Evolutionary conservation across 1,140 invertebrate genomes (phyloP), one percentile per base, ranked within the genome.

Genomic region (Ganaspis sp.): DNA sequence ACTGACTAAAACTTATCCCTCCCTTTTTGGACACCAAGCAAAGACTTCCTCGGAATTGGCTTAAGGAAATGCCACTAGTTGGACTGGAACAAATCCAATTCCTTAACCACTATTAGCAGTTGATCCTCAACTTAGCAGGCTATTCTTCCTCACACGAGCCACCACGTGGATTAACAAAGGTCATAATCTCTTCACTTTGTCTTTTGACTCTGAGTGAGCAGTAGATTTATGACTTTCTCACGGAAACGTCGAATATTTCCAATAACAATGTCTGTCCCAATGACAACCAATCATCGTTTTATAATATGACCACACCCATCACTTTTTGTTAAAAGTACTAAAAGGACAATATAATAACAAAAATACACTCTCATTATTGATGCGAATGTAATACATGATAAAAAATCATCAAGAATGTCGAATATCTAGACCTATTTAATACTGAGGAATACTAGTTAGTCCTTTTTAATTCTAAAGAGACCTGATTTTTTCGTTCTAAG

Each of bases 101-200:
- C 78, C 84, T 85, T 81, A 84, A 23, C 64, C 79, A 83, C 71
- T 79, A 86, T 86, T 83, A 86, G 71, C 70, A 42, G 77, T 54
- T 79, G 73, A 83, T 84, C 78, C 75, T 12, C 54, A 34, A 53
- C 74, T 72, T 72, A 21, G 34, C 53, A 70, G 77, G 70, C 72
- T 54, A 69, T 70, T 73, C 70, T 42, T 23, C 23, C 54, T 45
- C 26, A 74, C 69, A 70, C 21, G 69, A 79, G 72, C 21, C 75
- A 26, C 15, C 73, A 42, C 40, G 37, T 21, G 74, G 70, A 69
- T 77, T 75, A 78, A 75, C 73, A 83, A 54, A 42, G 54, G 70
- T 77, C 58, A 69, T 86, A 83, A 85, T 85, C 81, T 83, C 45
- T 0, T 58, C 21, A 70, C 75, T 83, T 85, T 84, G 83, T 85